Evolutionary conservation across 2,113 vertebrate genomes (phyloP).

Genomic region (Benitochromis conjunctus): DNA sequence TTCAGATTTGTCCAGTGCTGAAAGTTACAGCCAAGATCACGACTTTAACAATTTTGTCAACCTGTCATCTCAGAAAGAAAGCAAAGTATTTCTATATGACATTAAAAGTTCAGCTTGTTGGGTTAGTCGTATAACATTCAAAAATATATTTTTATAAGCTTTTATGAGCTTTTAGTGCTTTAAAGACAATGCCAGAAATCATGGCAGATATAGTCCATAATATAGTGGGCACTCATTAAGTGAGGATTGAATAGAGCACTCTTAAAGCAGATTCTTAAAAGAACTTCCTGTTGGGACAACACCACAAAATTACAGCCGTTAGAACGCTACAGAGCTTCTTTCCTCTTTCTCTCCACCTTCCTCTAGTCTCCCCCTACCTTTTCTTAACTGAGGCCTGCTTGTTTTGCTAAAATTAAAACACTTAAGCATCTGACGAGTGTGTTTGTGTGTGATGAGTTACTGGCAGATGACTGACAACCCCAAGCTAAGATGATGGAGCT

Average conservation of each 20-base stretch:
- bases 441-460: not conserved
- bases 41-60: not conserved
- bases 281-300: conserved; percentile 51
- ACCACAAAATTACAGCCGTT: not conserved
- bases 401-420: conserved; percentile 8
- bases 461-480: conserved; percentile 51
- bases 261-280: conserved; percentile 26
- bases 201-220: not conserved
- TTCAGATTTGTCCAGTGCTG: not conserved
- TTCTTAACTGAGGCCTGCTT: not conserved
- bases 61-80: not conserved
- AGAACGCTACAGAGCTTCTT: conserved; percentile 34
- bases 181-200: not conserved
- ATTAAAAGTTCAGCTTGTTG: not conserved
- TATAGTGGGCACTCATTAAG: not conserved
- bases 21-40: not conserved
- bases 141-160: not conserved
- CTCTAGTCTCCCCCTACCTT: not conserved
- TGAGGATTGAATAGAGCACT: not conserved
- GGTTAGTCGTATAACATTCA: not conserved
- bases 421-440: not conserved
- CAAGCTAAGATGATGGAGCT: not conserved
- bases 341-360: not conserved
- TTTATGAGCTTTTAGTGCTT: not conserved
- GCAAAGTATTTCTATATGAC: not conserved